Conservation (phyloP, 2,113 vertebrate genomes). For the Oncorhynchus masou region DNA sequence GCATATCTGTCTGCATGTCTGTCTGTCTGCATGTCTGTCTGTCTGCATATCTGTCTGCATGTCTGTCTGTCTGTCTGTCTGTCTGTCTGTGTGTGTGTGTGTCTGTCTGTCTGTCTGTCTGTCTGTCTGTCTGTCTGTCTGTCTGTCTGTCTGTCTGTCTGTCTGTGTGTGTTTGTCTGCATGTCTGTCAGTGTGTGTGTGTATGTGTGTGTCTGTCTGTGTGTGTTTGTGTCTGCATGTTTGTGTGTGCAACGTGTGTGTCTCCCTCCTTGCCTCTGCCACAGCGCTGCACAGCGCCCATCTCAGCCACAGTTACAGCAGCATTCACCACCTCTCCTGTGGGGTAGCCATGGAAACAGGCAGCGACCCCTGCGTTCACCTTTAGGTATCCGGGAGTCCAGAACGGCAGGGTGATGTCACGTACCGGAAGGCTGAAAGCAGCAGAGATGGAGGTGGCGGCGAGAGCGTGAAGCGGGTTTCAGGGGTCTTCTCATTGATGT, state of each 20-base stretch:
- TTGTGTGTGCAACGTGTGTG: conserved; percentile 6
- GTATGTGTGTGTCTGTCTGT: too few species aligned
- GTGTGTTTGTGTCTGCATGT: too few species aligned
- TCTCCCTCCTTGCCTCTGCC: neutral
- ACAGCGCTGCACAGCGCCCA: conserved; percentile 26
- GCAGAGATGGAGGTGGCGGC: conserved; percentile 46
- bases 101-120: too few species aligned
- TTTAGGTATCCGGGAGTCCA: conserved; percentile 58
- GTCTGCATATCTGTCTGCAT: too few species aligned
- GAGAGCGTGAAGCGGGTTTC: conserved; percentile 28
- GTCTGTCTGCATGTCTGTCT: too few species aligned
- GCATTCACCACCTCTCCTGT: conserved; percentile 39
- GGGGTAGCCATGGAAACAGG: conserved; percentile 63
- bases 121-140: too few species aligned
- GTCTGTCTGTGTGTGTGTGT: neutral
- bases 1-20: too few species aligned
- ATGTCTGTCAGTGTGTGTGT: too few species aligned
- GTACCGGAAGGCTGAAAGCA: conserved; percentile 38
- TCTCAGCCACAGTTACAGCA: conserved; percentile 26
- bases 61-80: too few species aligned
- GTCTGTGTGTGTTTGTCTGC: too few species aligned
- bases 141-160: too few species aligned
- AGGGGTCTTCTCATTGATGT: conserved; percentile 55
- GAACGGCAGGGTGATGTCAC: conserved; percentile 51
- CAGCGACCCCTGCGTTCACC: conserved; percentile 45